Evolutionary conservation across 2,888 invertebrate species (phyloP).

Genomic region (Ethmia dodecea): DNA sequence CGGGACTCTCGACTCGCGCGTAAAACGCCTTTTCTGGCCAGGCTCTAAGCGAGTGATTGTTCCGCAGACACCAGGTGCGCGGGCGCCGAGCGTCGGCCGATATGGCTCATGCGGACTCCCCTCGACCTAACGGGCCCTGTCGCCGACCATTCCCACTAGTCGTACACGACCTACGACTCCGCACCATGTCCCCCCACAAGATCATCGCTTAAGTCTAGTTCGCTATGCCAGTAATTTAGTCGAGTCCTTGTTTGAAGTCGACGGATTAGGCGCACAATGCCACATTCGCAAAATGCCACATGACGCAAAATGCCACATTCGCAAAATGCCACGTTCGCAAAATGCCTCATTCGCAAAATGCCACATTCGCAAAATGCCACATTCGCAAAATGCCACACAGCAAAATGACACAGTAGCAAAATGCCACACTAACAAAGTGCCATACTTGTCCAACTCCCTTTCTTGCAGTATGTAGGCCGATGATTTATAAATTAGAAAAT

Average conservation of each 20-base stretch:
- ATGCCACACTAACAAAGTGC: too few relatives aligned
- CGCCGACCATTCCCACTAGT: slow-evolving; percentile 62
- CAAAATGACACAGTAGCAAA: too few relatives aligned
- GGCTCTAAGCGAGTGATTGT: not conserved
- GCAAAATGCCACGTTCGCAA: not conserved
- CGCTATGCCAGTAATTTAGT: too few relatives aligned
- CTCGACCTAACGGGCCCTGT: slow-evolving; percentile 32
- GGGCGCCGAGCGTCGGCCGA: slow-evolving; percentile 42
- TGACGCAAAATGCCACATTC: not conserved
- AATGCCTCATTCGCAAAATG: not conserved
- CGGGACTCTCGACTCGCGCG: too few relatives aligned
- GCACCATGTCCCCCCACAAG: slow-evolving; percentile 22
- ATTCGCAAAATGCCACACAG: too few relatives aligned
- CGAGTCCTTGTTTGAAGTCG: not conserved
- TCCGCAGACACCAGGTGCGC: slow-evolving; percentile 20
- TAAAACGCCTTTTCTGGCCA: not conserved
- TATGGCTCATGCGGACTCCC: slow-evolving; percentile 11
- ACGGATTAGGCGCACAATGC: not conserved
- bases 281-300: not conserved
- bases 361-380: not conserved
- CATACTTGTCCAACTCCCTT: too few relatives aligned
- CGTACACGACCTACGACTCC: slow-evolving; percentile 56
- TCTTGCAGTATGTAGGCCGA: too few relatives aligned
- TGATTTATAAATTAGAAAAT: too few relatives aligned
- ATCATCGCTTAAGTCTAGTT: slow-evolving; percentile 20